Conservation (phyloP, 2,113 vertebrate genomes). For the human (Homo sapiens) region DNA sequence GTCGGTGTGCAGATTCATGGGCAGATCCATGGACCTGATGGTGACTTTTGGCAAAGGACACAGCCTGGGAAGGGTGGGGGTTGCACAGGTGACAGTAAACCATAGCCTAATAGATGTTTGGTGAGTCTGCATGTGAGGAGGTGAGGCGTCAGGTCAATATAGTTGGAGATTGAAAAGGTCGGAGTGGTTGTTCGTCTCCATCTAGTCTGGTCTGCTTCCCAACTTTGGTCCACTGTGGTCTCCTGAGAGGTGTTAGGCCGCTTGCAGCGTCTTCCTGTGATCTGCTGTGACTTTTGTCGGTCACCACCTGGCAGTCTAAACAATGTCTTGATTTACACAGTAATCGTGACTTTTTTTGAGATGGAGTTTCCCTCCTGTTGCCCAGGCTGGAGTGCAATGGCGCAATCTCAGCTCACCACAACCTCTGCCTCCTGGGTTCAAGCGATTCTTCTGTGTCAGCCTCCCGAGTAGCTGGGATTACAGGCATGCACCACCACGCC, state of each 20-base stretch:
- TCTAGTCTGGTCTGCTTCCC: background rate
- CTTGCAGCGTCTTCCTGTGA: background rate
- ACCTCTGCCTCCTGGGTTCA: too few relatives aligned
- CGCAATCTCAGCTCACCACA: accelerated
- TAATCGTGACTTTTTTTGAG: background rate
- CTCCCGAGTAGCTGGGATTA: too few relatives aligned
- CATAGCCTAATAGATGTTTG: background rate
- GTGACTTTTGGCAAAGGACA: background rate
- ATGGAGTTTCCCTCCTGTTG: too few relatives aligned
- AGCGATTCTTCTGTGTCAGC: too few relatives aligned
- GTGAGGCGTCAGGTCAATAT: accelerated
- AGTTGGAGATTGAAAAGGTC: background rate
- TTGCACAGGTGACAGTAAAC: background rate
- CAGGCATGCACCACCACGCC: too few relatives aligned
- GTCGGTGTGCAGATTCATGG: background rate
- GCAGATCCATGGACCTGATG: background rate
- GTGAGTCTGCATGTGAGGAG: background rate
- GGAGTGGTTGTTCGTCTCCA: background rate
- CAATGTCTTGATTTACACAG: background rate
- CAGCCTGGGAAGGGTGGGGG: background rate
- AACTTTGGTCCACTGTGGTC: background rate
- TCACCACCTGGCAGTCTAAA: background rate
- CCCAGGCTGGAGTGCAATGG: too few relatives aligned
- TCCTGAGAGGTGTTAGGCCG: background rate
- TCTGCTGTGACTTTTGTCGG: background rate